Evolutionary conservation across 53 echinoderm and acorn worm species (phyloP), one percentile per base, ranked within the genome.

Genomic region (Patiria pectinifera): DNA sequence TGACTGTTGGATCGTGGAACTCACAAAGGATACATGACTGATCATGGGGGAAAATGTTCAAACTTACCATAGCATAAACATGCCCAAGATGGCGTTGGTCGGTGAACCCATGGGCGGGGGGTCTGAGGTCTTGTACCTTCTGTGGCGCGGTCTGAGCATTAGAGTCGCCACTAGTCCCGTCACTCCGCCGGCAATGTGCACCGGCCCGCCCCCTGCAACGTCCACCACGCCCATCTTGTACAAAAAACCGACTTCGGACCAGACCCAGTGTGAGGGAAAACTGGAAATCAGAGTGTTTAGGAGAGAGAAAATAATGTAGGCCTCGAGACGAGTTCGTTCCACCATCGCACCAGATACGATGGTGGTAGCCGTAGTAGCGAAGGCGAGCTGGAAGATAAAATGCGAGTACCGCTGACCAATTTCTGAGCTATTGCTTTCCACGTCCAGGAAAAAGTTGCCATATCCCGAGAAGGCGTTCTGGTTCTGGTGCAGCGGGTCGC

Each of bases 11-110:
- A 35, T 35, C 35, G 35, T 35, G 1, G 35, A 35, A 35, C 1
- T 35, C 35, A 35, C 35, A 35, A 35, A 35, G 35, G 35, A 1
- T 35, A 35, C 35, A 35, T 35, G 35, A 35, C 35, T 35, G 35
- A 35, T 35, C 35, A 35, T 35, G 1, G 1, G 35, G 35, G 35
- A 0, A 35, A 35, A 35, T 15, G 11, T 2, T 16, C 3, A 74
- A 23, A 90, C 95, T 90, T 92, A 95, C 95, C 95, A 95, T 19
- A 95, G 90, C 95, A 95, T 95, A 92, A 95, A 95, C 95, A 95
- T 95, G 76, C 95, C 95, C 24, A 94, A 82, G 21, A 96, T 71
- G 49, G 94, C 96, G 82, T 96, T 96, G 45, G 96, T 96, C 4
- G 96, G 96, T 12, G 96, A 96, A 13, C 96, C 96, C 96, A 96